Evolutionary conservation across 1,140 invertebrate genomes (phyloP).

Genomic region (Elymnias hypermnestra): DNA sequence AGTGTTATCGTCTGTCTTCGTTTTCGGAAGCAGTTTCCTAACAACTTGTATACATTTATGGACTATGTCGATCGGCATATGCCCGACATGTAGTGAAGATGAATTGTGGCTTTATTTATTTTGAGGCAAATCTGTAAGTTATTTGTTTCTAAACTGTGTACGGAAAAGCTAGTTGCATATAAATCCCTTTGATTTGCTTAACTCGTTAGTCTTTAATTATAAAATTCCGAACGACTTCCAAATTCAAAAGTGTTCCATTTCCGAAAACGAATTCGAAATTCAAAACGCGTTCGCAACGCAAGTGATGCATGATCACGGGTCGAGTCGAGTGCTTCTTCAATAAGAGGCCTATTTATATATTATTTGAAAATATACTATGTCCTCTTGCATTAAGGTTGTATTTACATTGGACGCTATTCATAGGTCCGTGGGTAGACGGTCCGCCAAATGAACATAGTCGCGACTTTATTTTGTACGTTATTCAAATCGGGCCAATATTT

Average conservation of each 20-base stretch:
- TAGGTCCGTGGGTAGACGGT: conserved; percentile 37
- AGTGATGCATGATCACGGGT: conserved; percentile 71
- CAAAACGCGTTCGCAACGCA: conserved; percentile 41
- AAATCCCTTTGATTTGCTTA: no score
- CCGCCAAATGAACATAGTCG: conserved; percentile 64
- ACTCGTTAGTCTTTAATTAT: conserved; percentile 17
- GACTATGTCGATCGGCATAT: no score
- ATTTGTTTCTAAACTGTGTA: no score
- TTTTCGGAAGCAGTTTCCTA: no score
- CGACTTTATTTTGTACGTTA: conserved; percentile 59
- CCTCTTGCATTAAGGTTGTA: conserved; percentile 6
- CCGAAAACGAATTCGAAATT: conserved; percentile 44
- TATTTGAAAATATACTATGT: conserved; percentile 27
- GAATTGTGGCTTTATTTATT: no score
- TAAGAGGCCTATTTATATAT: conserved; percentile 14
- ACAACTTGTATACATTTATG: no score
- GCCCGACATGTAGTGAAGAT: no score
- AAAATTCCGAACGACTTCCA: conserved; percentile 22
- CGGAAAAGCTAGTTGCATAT: no score
- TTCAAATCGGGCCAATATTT: conserved; percentile 66
- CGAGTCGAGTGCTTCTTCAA: conserved; percentile 48
- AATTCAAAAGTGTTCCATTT: conserved; percentile 32
- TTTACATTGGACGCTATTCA: conserved; percentile 11
- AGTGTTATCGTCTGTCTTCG: no score
- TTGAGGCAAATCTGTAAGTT: no score